Percentiles rank a stretch among this genome's conserved stretches.
Evolutionary conservation across 2,113 vertebrate species (phyloP).

Genomic region (Ia io): DNA sequence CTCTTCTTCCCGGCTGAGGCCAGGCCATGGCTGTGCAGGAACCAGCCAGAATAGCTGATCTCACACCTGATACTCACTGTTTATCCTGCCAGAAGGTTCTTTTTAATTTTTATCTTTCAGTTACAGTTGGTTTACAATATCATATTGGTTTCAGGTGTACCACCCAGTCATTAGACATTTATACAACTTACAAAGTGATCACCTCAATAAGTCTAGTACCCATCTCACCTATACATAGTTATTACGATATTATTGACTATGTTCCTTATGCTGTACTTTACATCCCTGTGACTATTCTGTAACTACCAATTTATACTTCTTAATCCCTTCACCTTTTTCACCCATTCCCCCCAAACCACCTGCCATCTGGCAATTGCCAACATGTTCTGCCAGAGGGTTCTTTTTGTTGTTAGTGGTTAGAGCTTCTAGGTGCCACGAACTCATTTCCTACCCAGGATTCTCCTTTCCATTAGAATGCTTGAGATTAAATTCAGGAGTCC

Average conservation of each 20-base stretch:
- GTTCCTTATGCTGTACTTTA: neutral
- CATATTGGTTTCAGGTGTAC: neutral
- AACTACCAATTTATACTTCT: neutral
- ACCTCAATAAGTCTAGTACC: neutral
- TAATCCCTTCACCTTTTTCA: neutral
- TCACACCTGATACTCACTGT: neutral
- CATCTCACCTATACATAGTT: too few relatives aligned
- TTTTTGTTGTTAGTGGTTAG: neutral
- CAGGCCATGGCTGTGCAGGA: neutral
- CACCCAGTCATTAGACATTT: neutral
- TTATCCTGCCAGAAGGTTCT: neutral
- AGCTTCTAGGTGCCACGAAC: neutral
- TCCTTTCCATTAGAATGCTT: neutral
- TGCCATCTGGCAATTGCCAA: neutral
- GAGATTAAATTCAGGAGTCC: neutral
- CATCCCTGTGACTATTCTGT: neutral
- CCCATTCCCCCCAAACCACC: neutral
- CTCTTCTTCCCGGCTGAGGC: too few relatives aligned
- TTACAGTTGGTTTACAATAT: neutral
- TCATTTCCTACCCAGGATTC: neutral
- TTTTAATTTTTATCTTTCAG: neutral
- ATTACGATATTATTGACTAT: neutral
- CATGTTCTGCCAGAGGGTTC: neutral
- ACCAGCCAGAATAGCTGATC: accelerated
- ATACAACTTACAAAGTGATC: neutral